phyloP scores from a whole-genome alignment of 1,140 invertebrate species.

The Drosophila arawakana region DNA sequence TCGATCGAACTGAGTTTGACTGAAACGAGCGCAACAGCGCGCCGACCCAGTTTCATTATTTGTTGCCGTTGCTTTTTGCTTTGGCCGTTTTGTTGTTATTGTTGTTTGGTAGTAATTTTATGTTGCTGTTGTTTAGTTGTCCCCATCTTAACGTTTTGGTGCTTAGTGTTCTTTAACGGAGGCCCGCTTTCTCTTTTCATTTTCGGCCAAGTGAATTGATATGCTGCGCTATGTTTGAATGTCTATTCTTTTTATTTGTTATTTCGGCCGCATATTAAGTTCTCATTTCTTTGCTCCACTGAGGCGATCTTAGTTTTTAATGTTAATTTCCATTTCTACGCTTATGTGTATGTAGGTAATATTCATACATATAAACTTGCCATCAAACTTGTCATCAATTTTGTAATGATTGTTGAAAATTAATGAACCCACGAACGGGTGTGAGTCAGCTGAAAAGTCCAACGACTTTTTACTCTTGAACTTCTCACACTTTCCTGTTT shows the following conservation, averaged over 20 bases:
- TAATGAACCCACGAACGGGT: constrained; percentile 4
- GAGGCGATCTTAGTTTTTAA: constrained; percentile 32
- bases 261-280: constrained; percentile 34
- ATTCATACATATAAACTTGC: background rate
- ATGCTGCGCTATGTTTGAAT: constrained; percentile 68
- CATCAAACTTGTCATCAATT: background rate
- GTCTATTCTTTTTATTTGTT: constrained; percentile 9
- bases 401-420: constrained; percentile 3
- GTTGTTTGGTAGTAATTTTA: constrained; percentile 38
- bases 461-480: constrained; percentile 9
- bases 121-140: constrained; percentile 44
- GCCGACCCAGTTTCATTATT: constrained; percentile 77
- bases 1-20: constrained; percentile 37
- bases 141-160: constrained; percentile 62
- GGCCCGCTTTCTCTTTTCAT: constrained; percentile 76
- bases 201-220: constrained; percentile 77
- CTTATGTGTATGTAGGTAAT: background rate
- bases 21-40: constrained; percentile 19
- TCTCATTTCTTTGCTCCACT: constrained; percentile 41
- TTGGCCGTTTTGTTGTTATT: constrained; percentile 20
- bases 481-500: constrained; percentile 18
- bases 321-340: constrained; percentile 6
- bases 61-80: constrained; percentile 56
- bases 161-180: constrained; percentile 74
- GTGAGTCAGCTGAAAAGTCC: constrained; percentile 20